phyloP scores from a whole-genome alignment of 1,140 invertebrate species.

The Aplysia californica region DNA sequence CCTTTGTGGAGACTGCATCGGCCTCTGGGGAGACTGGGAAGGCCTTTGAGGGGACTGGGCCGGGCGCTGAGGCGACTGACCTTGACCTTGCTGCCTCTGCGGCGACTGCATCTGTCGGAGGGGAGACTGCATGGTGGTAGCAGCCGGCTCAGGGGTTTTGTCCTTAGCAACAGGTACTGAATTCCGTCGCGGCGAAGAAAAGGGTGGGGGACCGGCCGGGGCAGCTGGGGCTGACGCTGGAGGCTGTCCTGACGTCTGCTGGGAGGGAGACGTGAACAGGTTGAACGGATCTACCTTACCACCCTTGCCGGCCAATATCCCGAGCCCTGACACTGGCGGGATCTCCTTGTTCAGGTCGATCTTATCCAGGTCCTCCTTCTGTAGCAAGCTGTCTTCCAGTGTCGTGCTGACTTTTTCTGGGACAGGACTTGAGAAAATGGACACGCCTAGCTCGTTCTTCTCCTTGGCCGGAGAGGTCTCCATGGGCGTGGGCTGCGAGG shows the following conservation, averaged over 20 bases:
- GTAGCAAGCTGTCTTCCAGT: conserved; percentile 18
- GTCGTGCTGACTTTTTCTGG: conserved; percentile 19
- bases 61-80: not conserved
- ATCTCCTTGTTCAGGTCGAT: not conserved
- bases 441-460: not conserved
- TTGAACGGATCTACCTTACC: conserved; percentile 5
- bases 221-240: no score
- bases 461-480: conserved; percentile 14
- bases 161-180: conserved; percentile 2
- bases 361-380: not conserved
- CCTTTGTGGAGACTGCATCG: conserved; percentile 1
- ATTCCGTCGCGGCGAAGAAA: conserved; percentile 17
- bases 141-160: conserved; percentile 14
- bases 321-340: no score
- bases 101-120: conserved; percentile 11
- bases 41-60: conserved; percentile 2
- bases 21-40: conserved; percentile 9
- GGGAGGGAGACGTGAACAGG: conserved; percentile 1
- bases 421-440: not conserved
- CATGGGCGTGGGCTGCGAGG: no score
- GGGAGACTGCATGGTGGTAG: conserved; percentile 10
- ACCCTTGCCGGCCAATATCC: no score
- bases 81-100: not conserved
- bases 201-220: conserved; percentile 12
- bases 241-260: no score